A percentile compares a stretch with the other conserved stretches of the same genome.
Evolutionary conservation across 2,113 vertebrate genomes (phyloP).

Genomic region (Gasterosteus aculeatus): DNA sequence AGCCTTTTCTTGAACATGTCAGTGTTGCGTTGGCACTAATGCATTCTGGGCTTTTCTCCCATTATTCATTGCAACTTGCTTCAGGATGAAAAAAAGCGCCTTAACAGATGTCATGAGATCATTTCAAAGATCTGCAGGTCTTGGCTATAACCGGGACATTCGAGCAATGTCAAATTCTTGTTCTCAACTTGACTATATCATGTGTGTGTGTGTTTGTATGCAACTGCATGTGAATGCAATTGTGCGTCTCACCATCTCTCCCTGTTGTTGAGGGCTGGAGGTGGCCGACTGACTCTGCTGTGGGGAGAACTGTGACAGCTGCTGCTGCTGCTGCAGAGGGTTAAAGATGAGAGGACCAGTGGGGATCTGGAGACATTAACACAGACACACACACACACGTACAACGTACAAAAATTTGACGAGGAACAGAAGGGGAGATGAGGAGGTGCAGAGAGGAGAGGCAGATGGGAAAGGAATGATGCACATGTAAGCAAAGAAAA

Average conservation of each 20-base stretch:
- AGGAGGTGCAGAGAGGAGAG: conserved; percentile 18
- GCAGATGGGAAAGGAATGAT: conserved; percentile 21
- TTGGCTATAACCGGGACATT: background rate
- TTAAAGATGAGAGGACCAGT: conserved; percentile 90
- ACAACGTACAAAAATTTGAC: conserved; percentile 24
- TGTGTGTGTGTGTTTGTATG: background rate
- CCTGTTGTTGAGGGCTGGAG: conserved; percentile 86
- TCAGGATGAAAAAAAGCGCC: background rate
- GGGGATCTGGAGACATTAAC: conserved; percentile 81
- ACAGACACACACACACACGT: conserved; percentile 43
- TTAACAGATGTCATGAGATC: background rate
- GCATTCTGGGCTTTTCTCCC: conserved; percentile 2
- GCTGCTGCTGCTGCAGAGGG: conserved; percentile 86
- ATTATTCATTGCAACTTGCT: conserved; percentile 10
- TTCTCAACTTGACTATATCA: background rate
- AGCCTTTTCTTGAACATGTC: background rate
- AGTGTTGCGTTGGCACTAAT: background rate
- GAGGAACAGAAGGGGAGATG: conserved; percentile 12
- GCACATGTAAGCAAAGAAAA: conserved; percentile 30
- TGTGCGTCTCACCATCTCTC: conserved; percentile 82
- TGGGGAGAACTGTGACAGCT: conserved; percentile 86
- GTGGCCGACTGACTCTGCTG: conserved; percentile 83
- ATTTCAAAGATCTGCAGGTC: conserved; percentile 26
- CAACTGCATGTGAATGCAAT: background rate
- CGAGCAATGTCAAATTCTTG: conserved; percentile 8